Evolutionary conservation across 2,113 vertebrate species (phyloP).

Genomic region (Sander vitreus): DNA sequence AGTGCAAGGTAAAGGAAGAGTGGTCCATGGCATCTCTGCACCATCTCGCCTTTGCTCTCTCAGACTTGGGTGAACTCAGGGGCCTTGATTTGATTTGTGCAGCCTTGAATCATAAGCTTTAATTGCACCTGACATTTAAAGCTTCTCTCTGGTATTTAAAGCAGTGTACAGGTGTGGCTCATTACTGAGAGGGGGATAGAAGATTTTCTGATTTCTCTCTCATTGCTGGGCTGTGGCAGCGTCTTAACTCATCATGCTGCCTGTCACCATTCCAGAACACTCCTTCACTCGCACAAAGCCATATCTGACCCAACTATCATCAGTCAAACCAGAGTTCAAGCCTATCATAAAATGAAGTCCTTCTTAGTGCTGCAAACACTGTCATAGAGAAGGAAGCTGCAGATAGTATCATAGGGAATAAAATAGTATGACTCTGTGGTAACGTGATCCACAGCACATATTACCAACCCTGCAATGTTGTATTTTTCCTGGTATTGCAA

Average conservation of each 20-base stretch:
- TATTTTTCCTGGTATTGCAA: slow-evolving; percentile 14
- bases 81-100: slow-evolving; percentile 87
- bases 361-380: slow-evolving; percentile 40
- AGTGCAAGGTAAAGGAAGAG: slow-evolving; percentile 63
- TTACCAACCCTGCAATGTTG: neutral
- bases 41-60: slow-evolving; percentile 67
- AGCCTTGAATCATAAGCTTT: slow-evolving; percentile 88
- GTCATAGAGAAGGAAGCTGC: slow-evolving; percentile 20
- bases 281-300: slow-evolving; percentile 50
- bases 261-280: slow-evolving; percentile 64
- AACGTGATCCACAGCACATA: slow-evolving; percentile 18
- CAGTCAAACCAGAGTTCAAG: slow-evolving; percentile 66
- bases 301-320: slow-evolving; percentile 57
- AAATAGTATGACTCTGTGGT: slow-evolving; percentile 22
- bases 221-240: slow-evolving; percentile 59
- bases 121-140: slow-evolving; percentile 90
- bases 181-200: slow-evolving; percentile 80
- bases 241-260: slow-evolving; percentile 76
- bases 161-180: slow-evolving; percentile 88
- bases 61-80: slow-evolving; percentile 78
- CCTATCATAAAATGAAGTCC: slow-evolving; percentile 46
- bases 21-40: slow-evolving; percentile 62
- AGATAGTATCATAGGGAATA: slow-evolving; percentile 12
- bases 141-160: slow-evolving; percentile 89
- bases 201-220: slow-evolving; percentile 77